Conservation (phyloP, 2,113 vertebrate species). For the Nipponia nippon region DNA sequence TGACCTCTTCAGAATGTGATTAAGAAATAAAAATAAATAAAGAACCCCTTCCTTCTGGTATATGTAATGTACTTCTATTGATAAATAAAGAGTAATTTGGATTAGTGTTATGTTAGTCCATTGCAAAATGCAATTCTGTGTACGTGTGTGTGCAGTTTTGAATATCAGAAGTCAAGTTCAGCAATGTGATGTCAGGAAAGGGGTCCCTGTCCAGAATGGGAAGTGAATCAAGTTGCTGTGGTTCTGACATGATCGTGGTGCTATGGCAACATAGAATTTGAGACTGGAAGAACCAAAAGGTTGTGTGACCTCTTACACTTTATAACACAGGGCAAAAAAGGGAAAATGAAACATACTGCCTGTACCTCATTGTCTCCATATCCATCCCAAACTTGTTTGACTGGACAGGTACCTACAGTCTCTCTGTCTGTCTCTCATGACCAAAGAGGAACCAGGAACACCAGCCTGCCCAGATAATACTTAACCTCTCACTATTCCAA, state of each 20-base stretch:
- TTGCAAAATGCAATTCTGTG: neutral
- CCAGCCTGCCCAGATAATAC: neutral
- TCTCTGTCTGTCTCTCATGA: too few species aligned
- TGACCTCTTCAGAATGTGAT: conserved; percentile 17
- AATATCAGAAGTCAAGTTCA: neutral
- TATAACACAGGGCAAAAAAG: neutral
- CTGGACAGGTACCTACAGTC: neutral
- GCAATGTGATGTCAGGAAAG: neutral
- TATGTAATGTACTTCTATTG: neutral
- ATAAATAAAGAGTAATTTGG: neutral
- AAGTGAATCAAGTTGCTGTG: neutral
- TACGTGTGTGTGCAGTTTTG: neutral
- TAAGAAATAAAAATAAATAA: conserved; percentile 10
- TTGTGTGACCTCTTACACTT: neutral
- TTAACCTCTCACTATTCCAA: neutral
- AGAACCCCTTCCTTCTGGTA: neutral
- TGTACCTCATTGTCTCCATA: neutral
- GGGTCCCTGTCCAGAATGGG: neutral
- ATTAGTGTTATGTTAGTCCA: neutral
- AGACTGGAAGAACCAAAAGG: neutral
- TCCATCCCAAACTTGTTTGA: neutral
- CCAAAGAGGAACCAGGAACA: neutral
- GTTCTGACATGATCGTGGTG: neutral
- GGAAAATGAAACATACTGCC: neutral
- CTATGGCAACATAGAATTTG: neutral